Conservation (phyloP, 2,888 invertebrate genomes). For the Plemyria rubiginata region DNA sequence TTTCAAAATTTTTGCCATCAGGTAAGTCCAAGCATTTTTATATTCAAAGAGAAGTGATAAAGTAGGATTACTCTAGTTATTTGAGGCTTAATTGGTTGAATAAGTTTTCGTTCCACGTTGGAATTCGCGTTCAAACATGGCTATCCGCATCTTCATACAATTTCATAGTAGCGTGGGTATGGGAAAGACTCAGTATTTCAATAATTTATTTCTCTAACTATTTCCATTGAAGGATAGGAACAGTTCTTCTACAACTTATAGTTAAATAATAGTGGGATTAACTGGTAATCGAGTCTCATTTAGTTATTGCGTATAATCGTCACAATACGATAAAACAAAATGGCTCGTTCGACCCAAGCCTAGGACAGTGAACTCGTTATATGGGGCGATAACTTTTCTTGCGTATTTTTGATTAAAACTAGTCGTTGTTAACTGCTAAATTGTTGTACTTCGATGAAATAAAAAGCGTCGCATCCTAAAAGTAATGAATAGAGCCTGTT, state of each 20-base stretch:
- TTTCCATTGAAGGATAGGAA: constrained; percentile 75
- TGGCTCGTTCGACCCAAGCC: constrained; percentile 83
- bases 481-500: constrained; percentile 42
- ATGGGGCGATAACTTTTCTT: constrained; percentile 76
- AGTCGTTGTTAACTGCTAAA: constrained; percentile 42
- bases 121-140: constrained; percentile 84
- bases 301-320: constrained; percentile 82
- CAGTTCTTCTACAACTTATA: constrained; percentile 81
- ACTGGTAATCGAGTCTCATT: constrained; percentile 75
- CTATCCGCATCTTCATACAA: constrained; percentile 78
- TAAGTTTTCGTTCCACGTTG: constrained; percentile 80
- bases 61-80: constrained; percentile 63
- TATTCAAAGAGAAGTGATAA: constrained; percentile 65
- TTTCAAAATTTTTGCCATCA: constrained; percentile 85
- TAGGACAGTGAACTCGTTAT: constrained; percentile 83
- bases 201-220: constrained; percentile 83
- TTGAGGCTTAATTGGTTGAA: constrained; percentile 62
- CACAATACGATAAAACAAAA: constrained; percentile 84
- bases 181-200: constrained; percentile 79
- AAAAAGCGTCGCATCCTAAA: constrained; percentile 36
- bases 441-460: constrained; percentile 40
- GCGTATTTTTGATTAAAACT: constrained; percentile 49
- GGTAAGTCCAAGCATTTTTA: constrained; percentile 79
- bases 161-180: constrained; percentile 83
- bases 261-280: constrained; percentile 72